Conservation (phyloP, 2,888 invertebrate genomes). For the Leptinotarsa juncta region DNA sequence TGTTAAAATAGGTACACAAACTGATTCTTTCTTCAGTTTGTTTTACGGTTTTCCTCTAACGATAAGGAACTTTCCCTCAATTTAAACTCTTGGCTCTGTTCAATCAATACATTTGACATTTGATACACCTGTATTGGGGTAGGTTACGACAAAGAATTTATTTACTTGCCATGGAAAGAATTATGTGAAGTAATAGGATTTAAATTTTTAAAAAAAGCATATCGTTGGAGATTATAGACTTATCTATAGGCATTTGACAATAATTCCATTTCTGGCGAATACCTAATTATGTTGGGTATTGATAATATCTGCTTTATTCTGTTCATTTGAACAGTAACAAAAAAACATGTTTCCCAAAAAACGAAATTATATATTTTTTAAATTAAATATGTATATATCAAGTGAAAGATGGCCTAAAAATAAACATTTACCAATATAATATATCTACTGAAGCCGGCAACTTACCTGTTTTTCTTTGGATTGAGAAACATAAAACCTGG, state of each 20-base stretch:
- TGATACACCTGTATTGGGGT: constrained; percentile 1
- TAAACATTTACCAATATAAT: background rate
- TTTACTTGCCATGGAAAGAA: background rate
- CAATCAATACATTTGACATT: background rate
- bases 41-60: background rate
- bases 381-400: too few relatives aligned
- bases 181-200: too few relatives aligned
- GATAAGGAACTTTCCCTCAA: background rate
- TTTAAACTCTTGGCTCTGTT: background rate
- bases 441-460: background rate
- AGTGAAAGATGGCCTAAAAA: background rate
- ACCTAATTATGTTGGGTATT: too few relatives aligned
- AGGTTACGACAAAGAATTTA: background rate
- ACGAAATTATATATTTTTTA: too few relatives aligned
- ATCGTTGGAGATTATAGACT: too few relatives aligned
- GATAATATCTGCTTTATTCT: background rate
- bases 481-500: background rate
- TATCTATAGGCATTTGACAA: too few relatives aligned
- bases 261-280: too few relatives aligned
- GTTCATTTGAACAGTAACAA: too few relatives aligned
- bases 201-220: too few relatives aligned
- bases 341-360: too few relatives aligned
- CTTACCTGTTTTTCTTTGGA: background rate
- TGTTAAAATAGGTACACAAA: too few relatives aligned
- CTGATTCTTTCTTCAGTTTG: too few relatives aligned